Conservation (phyloP, 2,113 vertebrate species). For the Castor canadensis region DNA sequence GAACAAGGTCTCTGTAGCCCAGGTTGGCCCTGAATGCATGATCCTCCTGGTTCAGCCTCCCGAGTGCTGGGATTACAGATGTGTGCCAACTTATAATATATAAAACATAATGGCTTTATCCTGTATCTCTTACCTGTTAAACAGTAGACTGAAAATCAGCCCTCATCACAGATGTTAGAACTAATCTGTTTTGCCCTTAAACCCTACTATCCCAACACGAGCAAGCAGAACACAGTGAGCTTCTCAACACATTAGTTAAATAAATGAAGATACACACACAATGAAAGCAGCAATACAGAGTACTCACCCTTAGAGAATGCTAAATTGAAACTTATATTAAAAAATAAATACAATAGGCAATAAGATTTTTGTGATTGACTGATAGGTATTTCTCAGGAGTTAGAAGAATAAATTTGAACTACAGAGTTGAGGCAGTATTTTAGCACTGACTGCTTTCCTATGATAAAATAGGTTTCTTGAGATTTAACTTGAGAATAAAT, state of each 20-base stretch:
- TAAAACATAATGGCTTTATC: background rate
- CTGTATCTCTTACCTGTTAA: background rate
- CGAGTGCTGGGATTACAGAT: background rate
- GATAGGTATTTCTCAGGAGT: conserved; percentile 49
- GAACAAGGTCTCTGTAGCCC: background rate
- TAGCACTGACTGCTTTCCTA: conserved; percentile 61
- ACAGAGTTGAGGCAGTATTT: conserved; percentile 28
- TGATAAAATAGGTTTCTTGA: conserved; percentile 65
- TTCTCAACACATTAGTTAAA: conserved; percentile 16
- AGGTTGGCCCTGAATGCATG: background rate
- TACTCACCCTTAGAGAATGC: conserved; percentile 51
- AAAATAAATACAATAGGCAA: conserved; percentile 58
- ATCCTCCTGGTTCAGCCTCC: background rate
- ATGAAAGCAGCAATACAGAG: conserved; percentile 42
- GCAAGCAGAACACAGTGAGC: background rate
- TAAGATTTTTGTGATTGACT: conserved; percentile 60
- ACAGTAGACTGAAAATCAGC: background rate
- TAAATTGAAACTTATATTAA: conserved; percentile 69
- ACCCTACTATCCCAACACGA: background rate
- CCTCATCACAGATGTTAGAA: background rate
- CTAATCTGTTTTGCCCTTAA: background rate
- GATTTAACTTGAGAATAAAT: conserved; percentile 68
- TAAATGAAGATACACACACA: background rate
- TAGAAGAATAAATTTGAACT: conserved; percentile 49
- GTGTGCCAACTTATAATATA: too few relatives aligned